Evolutionary conservation across 2,113 vertebrate genomes (phyloP).

Genomic region (Chionis minor): DNA sequence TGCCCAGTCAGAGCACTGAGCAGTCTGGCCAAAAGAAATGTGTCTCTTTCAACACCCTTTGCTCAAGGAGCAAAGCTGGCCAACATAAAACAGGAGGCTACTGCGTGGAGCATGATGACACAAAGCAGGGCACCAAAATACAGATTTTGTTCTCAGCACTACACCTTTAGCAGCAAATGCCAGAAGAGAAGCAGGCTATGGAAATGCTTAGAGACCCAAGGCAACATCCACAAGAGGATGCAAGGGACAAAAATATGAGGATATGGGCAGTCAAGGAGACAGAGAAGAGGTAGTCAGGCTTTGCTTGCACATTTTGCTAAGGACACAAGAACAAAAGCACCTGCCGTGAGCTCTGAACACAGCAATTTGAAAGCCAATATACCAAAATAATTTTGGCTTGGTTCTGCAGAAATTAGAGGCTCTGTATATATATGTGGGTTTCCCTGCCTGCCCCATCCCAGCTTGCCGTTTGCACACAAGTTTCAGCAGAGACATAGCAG

Average conservation of each 20-base stretch:
- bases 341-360: not conserved
- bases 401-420: not conserved
- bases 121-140: not conserved
- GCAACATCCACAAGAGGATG: not conserved
- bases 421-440: not conserved
- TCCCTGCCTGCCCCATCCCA: not conserved
- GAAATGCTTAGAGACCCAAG: not conserved
- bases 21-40: not conserved
- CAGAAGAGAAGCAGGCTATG: not conserved
- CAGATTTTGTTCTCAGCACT: not conserved
- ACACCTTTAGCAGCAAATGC: not conserved
- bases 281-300: not conserved
- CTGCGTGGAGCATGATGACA: not conserved
- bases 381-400: not conserved
- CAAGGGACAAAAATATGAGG: not conserved
- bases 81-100: not conserved
- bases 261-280: not conserved
- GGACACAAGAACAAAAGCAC: not conserved
- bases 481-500: not conserved
- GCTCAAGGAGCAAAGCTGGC: not conserved
- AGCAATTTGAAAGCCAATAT: not conserved
- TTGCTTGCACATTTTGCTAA: not conserved
- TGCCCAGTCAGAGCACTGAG: not conserved
- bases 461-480: fast-evolving
- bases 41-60: not conserved